Conservation (phyloP, 2,888 invertebrate genomes). For the Acleris sparsana region DNA sequence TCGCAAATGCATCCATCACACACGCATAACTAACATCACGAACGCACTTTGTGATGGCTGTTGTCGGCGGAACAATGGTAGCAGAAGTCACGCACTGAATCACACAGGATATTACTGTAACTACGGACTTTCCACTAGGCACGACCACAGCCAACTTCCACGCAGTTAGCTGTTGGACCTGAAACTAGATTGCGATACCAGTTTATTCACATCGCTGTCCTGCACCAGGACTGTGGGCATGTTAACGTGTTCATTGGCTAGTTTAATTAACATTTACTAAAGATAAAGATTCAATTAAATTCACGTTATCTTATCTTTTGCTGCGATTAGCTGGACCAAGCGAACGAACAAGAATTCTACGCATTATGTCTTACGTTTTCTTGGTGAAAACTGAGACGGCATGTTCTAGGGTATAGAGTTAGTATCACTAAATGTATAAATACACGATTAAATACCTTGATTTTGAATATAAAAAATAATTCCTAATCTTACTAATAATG, state of each 20-base stretch:
- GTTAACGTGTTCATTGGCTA: conserved; percentile 17
- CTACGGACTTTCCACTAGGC: conserved; percentile 43
- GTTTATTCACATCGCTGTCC: conserved; percentile 15
- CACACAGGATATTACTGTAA: conserved; percentile 56
- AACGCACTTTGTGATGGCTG: conserved; percentile 59
- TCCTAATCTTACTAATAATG: too few species aligned
- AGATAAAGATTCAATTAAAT: conserved; percentile 6
- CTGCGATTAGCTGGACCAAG: too few species aligned
- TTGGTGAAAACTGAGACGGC: too few species aligned
- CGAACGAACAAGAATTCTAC: too few species aligned
- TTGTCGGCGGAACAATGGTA: conserved; percentile 29
- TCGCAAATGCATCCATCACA: conserved; percentile 6
- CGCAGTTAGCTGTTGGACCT: conserved; percentile 6
- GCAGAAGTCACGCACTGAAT: conserved; percentile 71
- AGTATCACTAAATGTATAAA: too few species aligned
- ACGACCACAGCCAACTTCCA: conserved; percentile 23
- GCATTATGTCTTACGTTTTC: too few species aligned
- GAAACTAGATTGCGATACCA: conserved; percentile 20
- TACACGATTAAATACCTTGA: too few species aligned
- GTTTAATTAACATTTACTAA: conserved; percentile 12
- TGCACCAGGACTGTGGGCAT: conserved; percentile 7
- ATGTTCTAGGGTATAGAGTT: too few species aligned
- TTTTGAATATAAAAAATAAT: too few species aligned
- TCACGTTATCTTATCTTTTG: too few species aligned
- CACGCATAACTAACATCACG: conserved; percentile 57